These are phyloP conservation scores for Troides oblongomaculatus DNA, from an alignment of 2,888 invertebrate genomes.

Conservation along the genomic window DNA sequence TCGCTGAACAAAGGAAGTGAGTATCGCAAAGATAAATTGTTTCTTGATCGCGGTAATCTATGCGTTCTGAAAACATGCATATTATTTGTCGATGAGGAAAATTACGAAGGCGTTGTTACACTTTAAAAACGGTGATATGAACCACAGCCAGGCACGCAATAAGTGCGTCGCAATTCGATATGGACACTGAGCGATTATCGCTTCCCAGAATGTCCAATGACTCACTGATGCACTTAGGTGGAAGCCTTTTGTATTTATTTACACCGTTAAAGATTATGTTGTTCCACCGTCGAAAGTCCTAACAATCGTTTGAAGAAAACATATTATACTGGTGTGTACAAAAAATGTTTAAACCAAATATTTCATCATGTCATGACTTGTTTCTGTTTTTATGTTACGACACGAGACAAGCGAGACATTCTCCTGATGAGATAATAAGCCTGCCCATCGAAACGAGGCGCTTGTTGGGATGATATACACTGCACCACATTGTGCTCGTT, in stretches of 20 bases:
- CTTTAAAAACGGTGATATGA: slow-evolving; percentile 5
- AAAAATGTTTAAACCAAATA: not conserved
- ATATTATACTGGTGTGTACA: not conserved
- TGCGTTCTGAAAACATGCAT: not conserved
- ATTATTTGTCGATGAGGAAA: not conserved
- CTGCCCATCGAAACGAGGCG: too few species aligned
- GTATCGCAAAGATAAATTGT: not conserved
- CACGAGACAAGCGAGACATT: too few species aligned
- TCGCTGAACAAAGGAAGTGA: not conserved
- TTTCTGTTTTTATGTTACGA: too few species aligned
- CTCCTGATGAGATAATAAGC: too few species aligned
- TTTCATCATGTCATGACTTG: not conserved
- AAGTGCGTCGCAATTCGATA: slow-evolving; percentile 23
- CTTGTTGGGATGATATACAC: too few species aligned
- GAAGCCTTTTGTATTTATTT: slow-evolving; percentile 10
- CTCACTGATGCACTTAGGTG: slow-evolving; percentile 20
- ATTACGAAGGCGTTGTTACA: not conserved
- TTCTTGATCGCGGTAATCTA: not conserved
- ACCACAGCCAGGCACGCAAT: slow-evolving; percentile 12
- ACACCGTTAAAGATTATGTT: slow-evolving; percentile 8
- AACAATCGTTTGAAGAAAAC: not conserved
- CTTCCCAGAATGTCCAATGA: slow-evolving; percentile 24
- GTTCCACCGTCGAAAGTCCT: not conserved
- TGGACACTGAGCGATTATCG: slow-evolving; percentile 22
- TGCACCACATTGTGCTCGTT: too few species aligned